Conservation (phyloP, 2,888 invertebrate species). For the Lasioglossum villosulum region DNA sequence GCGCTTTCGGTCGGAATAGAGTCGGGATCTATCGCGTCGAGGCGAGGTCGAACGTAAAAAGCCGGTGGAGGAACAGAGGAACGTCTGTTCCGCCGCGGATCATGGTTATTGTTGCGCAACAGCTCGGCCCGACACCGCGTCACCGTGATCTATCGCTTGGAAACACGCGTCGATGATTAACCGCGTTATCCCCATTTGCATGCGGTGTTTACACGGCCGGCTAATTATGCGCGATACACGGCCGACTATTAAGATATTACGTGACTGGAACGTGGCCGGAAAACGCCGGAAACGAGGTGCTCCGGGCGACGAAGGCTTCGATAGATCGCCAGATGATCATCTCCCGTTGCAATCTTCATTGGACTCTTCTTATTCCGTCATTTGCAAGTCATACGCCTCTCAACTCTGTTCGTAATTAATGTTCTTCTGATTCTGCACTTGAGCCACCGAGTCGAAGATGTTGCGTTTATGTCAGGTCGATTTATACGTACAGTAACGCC, state of each 20-base stretch:
- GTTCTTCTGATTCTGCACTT: not conserved
- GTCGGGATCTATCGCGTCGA: not conserved
- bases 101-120: slow-evolving; percentile 38
- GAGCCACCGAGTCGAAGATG: not conserved
- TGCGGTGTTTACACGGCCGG: slow-evolving; percentile 36
- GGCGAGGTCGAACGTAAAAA: slow-evolving; percentile 6
- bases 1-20: not conserved
- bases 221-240: slow-evolving; percentile 30
- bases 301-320: not conserved
- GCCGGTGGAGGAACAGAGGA: slow-evolving; percentile 24
- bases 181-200: slow-evolving; percentile 52
- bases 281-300: slow-evolving; percentile 1
- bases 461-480: not conserved
- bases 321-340: not conserved
- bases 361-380: not conserved
- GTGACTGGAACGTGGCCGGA: slow-evolving; percentile 7
- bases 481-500: not conserved
- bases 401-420: not conserved
- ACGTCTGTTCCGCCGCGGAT: slow-evolving; percentile 32
- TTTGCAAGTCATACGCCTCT: not conserved
- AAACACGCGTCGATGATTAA: slow-evolving; percentile 40
- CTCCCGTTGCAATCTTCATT: not conserved
- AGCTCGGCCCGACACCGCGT: slow-evolving; percentile 12
- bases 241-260: slow-evolving; percentile 30
- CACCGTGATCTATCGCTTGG: slow-evolving; percentile 26